These are phyloP conservation scores for Danio aesculapii DNA, from an alignment of 2,797 vertebrate species.

Conservation along the genomic window DNA sequence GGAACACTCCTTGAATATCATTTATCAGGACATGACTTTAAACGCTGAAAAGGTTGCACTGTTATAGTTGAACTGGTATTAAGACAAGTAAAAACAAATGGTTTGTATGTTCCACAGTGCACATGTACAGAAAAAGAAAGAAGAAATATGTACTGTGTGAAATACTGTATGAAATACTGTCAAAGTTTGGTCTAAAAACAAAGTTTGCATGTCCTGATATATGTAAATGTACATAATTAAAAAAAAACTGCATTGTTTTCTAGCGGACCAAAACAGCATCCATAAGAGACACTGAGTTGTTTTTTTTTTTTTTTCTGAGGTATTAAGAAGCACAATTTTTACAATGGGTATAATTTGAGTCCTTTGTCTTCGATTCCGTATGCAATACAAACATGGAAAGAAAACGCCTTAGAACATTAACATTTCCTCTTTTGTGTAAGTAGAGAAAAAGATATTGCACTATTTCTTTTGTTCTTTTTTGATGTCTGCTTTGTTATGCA, in stretches of 20 bases:
- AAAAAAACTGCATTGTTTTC: constrained; percentile 70
- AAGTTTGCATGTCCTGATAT: constrained; percentile 72
- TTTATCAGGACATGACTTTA: neutral
- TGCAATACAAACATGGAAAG: constrained; percentile 84
- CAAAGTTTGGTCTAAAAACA: constrained; percentile 38
- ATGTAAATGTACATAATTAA: constrained; percentile 50
- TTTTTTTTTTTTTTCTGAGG: constrained; percentile 66
- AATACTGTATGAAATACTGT: constrained; percentile 11
- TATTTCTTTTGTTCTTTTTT: constrained; percentile 74
- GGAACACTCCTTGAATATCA: neutral
- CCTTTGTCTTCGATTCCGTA: constrained; percentile 81
- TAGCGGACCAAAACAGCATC: constrained; percentile 79
- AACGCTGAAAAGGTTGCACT: neutral
- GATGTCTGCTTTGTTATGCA: constrained; percentile 85
- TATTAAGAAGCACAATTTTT: constrained; percentile 85
- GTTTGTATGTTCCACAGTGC: constrained; percentile 18
- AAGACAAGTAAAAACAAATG: neutral
- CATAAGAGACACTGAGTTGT: constrained; percentile 56
- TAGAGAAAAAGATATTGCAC: constrained; percentile 76
- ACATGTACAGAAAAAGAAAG: constrained; percentile 9
- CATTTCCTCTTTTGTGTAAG: constrained; percentile 82
- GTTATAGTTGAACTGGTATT: neutral
- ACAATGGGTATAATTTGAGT: constrained; percentile 75
- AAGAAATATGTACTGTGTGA: constrained; percentile 17
- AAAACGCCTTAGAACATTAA: constrained; percentile 83